Percentiles rank a stretch among this genome's conserved stretches.
phyloP scores from a whole-genome alignment of 2,888 invertebrate species.

The Agrochola circellaris region DNA sequence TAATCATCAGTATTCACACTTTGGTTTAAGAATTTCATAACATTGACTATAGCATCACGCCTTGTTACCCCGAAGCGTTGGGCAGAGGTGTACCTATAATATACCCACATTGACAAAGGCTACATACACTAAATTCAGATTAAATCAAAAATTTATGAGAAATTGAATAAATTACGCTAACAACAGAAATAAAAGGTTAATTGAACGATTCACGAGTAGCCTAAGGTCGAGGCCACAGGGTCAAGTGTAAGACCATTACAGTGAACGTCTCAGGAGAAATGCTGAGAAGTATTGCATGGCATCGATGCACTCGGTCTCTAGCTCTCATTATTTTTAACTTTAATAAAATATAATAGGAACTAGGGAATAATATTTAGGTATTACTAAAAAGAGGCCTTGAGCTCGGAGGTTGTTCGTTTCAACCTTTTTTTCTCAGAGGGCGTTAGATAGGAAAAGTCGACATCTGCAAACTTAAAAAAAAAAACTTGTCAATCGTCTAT shows the following conservation, averaged over 20 bases:
- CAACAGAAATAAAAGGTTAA: constrained; percentile 16
- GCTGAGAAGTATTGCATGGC: constrained; percentile 9
- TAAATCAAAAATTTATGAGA: constrained; percentile 9
- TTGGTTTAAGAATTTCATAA: not conserved
- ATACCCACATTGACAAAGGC: not conserved
- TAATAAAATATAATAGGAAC: too few relatives aligned
- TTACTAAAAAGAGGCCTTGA: not conserved
- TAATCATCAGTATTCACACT: too few relatives aligned
- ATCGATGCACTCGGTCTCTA: not conserved
- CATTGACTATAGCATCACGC: too few relatives aligned
- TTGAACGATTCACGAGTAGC: not conserved
- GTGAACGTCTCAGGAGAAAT: constrained; percentile 37
- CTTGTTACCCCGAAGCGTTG: too few relatives aligned
- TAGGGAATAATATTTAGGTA: not conserved
- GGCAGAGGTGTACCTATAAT: too few relatives aligned
- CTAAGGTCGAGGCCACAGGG: constrained; percentile 24
- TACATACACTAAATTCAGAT: not conserved
- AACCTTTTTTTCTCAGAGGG: not conserved
- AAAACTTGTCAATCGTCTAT: too few relatives aligned
- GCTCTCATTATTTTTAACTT: not conserved
- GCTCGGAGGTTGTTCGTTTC: not conserved
- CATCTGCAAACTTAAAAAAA: too few relatives aligned
- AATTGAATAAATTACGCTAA: not conserved
- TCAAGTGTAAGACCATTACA: constrained; percentile 32
- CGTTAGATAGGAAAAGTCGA: not conserved